Percentiles rank a stretch among this genome's conserved stretches.
phyloP scores from a whole-genome alignment of 2,113 vertebrate genomes.

The Mixornis gularis region DNA sequence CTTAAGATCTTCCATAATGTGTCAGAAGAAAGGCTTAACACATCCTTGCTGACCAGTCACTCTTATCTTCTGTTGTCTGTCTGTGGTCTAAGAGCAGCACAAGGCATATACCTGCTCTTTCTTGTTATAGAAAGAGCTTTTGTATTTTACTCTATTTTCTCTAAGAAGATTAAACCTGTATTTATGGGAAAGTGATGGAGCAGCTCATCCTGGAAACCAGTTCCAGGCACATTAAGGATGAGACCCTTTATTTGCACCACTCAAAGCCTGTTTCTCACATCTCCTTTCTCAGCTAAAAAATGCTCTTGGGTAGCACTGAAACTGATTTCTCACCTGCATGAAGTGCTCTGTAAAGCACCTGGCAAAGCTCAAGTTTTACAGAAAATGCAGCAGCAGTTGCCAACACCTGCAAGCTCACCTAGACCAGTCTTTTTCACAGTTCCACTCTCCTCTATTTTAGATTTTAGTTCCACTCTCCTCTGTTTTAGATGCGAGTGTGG shows the following conservation, averaged over 20 bases:
- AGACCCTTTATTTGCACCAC: background rate
- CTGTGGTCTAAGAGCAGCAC: background rate
- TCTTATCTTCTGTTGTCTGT: background rate
- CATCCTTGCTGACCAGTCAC: background rate
- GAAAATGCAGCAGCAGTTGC: background rate
- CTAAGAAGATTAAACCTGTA: background rate
- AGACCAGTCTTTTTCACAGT: background rate
- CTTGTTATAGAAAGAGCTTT: background rate
- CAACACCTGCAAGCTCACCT: background rate
- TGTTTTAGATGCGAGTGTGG: rapidly evolving
- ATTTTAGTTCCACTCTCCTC: background rate
- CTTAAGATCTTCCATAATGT: background rate
- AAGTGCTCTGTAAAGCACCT: background rate
- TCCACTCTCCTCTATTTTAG: background rate
- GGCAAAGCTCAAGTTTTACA: background rate
- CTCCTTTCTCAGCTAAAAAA: background rate
- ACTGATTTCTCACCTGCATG: background rate
- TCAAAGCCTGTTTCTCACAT: background rate
- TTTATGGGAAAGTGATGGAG: background rate
- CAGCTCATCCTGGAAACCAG: background rate
- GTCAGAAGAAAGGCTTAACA: background rate
- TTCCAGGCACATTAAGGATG: background rate
- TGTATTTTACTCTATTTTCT: background rate
- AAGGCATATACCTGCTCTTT: background rate
- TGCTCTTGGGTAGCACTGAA: background rate